Evolutionary conservation across 2,113 vertebrate genomes (phyloP).

Genomic region (Semnopithecus entellus): DNA sequence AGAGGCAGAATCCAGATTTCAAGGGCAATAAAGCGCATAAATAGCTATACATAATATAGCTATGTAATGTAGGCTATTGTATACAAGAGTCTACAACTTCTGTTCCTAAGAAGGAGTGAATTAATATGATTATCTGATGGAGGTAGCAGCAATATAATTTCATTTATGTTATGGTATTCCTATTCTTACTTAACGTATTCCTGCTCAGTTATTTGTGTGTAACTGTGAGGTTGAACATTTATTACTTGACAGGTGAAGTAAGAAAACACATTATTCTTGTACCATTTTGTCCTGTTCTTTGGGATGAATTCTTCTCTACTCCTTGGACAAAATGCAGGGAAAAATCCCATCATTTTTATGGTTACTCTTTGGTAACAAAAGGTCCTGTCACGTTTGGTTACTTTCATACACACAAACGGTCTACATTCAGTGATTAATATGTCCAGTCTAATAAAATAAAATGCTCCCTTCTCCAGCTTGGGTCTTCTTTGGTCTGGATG

Average conservation of each 20-base stretch:
- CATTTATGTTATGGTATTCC: not conserved
- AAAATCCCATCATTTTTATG: not conserved
- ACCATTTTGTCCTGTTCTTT: not conserved
- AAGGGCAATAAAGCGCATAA: not conserved
- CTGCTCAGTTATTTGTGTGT: not conserved
- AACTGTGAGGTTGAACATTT: not conserved
- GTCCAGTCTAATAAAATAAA: not conserved
- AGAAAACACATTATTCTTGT: not conserved
- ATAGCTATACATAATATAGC: not conserved
- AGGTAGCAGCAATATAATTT: not conserved
- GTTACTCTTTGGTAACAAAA: not conserved
- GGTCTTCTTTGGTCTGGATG: not conserved
- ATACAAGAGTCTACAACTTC: not conserved
- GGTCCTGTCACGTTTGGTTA: not conserved
- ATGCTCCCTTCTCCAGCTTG: not conserved
- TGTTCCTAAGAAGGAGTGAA: not conserved
- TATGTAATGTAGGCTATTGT: too few relatives aligned
- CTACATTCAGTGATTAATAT: not conserved
- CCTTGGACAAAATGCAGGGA: not conserved
- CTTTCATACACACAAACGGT: not conserved
- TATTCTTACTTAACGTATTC: not conserved
- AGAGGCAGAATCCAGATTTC: not conserved
- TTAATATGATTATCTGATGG: not conserved
- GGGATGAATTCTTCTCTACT: not conserved
- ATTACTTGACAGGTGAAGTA: not conserved